These are phyloP conservation scores for Gavialis gangeticus DNA, from an alignment of 2,113 vertebrate genomes.

Conservation along the genomic window DNA sequence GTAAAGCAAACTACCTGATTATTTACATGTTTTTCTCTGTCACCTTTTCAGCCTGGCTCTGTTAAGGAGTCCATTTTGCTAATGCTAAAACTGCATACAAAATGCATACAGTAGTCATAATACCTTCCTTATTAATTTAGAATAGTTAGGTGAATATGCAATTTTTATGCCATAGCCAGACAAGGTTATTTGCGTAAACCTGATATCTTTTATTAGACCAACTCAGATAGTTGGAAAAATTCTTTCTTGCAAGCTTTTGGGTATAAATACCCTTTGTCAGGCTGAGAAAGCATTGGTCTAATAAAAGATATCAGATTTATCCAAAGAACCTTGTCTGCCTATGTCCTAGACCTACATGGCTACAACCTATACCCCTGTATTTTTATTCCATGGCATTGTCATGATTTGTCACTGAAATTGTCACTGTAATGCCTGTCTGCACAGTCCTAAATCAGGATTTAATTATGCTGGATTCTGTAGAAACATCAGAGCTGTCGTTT, in stretches of 20 bases:
- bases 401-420: background rate
- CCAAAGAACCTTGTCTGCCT: no score
- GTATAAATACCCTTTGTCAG: no score
- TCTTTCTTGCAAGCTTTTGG: no score
- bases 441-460: background rate
- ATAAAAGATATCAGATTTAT: no score
- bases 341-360: no score
- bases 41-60: background rate
- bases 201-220: no score
- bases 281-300: no score
- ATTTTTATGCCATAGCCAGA: background rate
- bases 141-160: fast-evolving
- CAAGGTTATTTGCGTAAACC: no score
- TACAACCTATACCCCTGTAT: background rate
- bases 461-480: background rate
- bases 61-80: background rate
- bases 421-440: background rate
- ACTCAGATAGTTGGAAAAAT: no score
- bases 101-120: background rate
- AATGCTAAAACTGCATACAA: background rate
- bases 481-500: background rate
- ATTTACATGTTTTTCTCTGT: background rate
- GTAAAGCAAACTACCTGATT: background rate
- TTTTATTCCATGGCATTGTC: background rate
- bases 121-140: background rate